Evolutionary conservation across 2,888 invertebrate species (phyloP), one percentile per base, ranked within the genome.

Genomic region (Drosophila percnosoma): DNA sequence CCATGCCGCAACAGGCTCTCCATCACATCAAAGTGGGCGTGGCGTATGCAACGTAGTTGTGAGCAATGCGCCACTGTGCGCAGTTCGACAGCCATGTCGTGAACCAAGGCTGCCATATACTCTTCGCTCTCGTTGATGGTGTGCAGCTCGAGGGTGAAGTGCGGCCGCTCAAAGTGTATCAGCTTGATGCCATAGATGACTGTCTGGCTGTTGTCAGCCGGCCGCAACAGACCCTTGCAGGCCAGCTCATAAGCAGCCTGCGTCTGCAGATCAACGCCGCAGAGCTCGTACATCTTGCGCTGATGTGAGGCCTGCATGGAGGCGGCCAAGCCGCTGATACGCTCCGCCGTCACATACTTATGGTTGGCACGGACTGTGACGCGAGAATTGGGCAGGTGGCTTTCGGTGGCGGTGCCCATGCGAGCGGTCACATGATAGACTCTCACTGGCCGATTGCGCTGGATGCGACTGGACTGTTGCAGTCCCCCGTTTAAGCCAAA

Each of bases 201-300:
- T 0, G 98, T 97, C 31, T 96, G 93, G 68, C 96, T 95, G 42
- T 94, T 94, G 66, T 95, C 93, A 0, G 94, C 93, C 0, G 99
- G 98, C 67, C 98, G 94, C 5, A 99, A 94, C 0, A 96, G 94
- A 0, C 99, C 99, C 92, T 96, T 94, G 1, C 95, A 94, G 10
- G 98, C 98, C 68, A 99, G 90, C 67, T 99, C 97, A 92, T 97
- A 99, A 13, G 98, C 98, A 51, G 96, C 95, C 93, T 99, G 97
- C 48, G 97, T 97, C 86, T 97, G 96, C 73, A 97, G 94, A 91
- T 97, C 96, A 0, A 99, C 95, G 31, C 98, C 98, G 80, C 95
- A 95, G 51, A 96, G 90, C 80, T 97, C 95, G 92, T 96, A 98
- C 96, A 98, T 97, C 91, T 96, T 95, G 77, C 95, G 95, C 91